A percentile compares a stretch with the other conserved stretches of the same genome.
phyloP scores from a whole-genome alignment of 1,140 invertebrate species.

The Drosophila mojavensis region DNA sequence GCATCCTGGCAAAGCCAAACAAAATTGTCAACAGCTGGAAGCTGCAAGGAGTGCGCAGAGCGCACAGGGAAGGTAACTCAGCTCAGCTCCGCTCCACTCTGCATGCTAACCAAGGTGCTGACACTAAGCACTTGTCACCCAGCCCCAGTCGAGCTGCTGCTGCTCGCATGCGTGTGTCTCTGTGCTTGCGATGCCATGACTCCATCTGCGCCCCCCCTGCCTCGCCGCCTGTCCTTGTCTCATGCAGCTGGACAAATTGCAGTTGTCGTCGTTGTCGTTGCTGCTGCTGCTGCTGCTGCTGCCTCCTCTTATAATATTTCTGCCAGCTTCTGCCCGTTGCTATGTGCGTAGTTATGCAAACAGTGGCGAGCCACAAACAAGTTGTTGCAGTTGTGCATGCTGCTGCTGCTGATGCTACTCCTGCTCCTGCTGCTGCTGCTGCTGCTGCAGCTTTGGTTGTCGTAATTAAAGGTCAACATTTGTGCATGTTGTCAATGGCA shows the following conservation, averaged over 20 bases:
- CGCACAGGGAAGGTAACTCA: not conserved
- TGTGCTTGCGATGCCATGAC: slow-evolving; percentile 16
- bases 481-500: slow-evolving; percentile 77
- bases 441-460: slow-evolving; percentile 61
- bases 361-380: slow-evolving; percentile 71
- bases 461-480: slow-evolving; percentile 81
- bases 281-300: slow-evolving; percentile 29
- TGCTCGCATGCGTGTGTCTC: slow-evolving; percentile 55
- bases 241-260: slow-evolving; percentile 78
- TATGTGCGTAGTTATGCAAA: slow-evolving; percentile 79
- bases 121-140: slow-evolving; percentile 82
- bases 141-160: slow-evolving; percentile 28
- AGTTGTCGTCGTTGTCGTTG: slow-evolving; percentile 71
- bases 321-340: slow-evolving; percentile 46
- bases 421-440: slow-evolving; percentile 1
- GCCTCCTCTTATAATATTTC: slow-evolving; percentile 40
- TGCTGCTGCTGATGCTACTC: slow-evolving; percentile 50
- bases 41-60: not conserved
- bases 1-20: slow-evolving; percentile 36
- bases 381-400: slow-evolving; percentile 50
- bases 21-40: slow-evolving; percentile 69
- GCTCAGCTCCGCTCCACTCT: slow-evolving; percentile 41
- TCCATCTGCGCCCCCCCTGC: slow-evolving; percentile 8
- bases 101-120: slow-evolving; percentile 79
- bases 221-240: slow-evolving; percentile 21